Evolutionary conservation across 2,888 invertebrate genomes (phyloP).

Genomic region (Tridacna crocea): DNA sequence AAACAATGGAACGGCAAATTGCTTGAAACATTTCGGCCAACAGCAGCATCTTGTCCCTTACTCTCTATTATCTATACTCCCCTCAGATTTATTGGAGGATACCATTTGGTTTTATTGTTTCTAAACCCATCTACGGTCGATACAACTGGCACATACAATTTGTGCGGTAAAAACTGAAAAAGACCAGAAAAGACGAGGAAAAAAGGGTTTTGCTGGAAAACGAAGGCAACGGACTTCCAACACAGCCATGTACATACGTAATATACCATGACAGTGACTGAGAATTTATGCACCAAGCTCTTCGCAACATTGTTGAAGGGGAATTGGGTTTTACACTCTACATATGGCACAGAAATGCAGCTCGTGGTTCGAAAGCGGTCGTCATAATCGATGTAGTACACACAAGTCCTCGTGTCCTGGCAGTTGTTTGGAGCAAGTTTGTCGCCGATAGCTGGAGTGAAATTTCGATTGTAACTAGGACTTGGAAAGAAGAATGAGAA

Average conservation of each 20-base stretch:
- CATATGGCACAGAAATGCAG: constrained; percentile 30
- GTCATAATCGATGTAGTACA: constrained; percentile 30
- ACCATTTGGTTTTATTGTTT: neutral
- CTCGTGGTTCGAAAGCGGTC: constrained; percentile 18
- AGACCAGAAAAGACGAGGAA: neutral
- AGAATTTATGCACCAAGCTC: constrained; percentile 8
- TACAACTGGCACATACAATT: constrained; percentile 24
- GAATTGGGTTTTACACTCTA: constrained; percentile 3
- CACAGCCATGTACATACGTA: constrained; percentile 8
- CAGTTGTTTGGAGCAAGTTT: constrained; percentile 25
- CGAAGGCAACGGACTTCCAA: neutral
- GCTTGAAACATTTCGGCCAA: constrained; percentile 19
- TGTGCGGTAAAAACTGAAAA: neutral
- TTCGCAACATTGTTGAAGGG: constrained; percentile 12
- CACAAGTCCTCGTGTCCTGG: constrained; percentile 11
- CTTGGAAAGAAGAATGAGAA: neutral
- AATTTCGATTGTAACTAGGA: neutral
- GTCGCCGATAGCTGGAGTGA: neutral
- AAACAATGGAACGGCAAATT: neutral
- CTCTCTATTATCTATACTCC: too few species aligned
- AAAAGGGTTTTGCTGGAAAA: neutral
- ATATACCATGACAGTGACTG: constrained; percentile 31
- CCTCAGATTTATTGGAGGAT: neutral
- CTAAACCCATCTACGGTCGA: neutral
- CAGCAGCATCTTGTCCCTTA: neutral